These are phyloP conservation scores for Toxostoma redivivum DNA, from an alignment of 2,113 vertebrate genomes.

Conservation along the genomic window DNA sequence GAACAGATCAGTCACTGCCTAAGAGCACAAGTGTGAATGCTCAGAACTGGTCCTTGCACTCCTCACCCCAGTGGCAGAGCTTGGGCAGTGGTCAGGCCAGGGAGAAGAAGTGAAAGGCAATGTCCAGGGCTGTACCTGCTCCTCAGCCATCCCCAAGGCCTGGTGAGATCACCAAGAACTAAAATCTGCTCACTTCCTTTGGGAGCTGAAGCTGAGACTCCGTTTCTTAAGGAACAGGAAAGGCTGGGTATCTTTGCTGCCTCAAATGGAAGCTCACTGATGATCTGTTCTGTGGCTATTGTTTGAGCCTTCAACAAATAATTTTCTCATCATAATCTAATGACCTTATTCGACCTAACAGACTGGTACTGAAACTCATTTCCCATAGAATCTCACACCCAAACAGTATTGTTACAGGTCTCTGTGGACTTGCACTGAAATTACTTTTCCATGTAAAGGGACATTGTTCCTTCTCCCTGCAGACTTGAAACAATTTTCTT, in stretches of 20 bases:
- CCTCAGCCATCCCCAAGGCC: not conserved
- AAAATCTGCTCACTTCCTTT: not conserved
- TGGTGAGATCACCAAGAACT: not conserved
- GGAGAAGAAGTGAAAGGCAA: not conserved
- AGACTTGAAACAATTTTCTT: constrained; percentile 37
- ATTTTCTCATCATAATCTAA: constrained; percentile 33
- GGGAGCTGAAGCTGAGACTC: not conserved
- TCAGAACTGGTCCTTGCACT: not conserved
- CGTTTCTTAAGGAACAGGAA: not conserved
- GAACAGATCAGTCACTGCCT: not conserved
- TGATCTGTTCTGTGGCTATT: not conserved
- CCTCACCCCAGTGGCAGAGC: not conserved
- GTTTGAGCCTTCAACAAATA: constrained; percentile 6
- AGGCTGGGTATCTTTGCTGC: not conserved
- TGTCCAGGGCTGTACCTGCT: not conserved
- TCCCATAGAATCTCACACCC: constrained; percentile 28
- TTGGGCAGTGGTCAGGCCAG: rapidly evolving
- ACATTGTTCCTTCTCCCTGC: not conserved
- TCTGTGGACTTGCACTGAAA: not conserved
- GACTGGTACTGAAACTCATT: constrained; percentile 2
- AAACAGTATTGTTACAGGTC: constrained; percentile 27
- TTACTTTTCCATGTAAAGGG: not conserved
- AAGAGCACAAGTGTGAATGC: not conserved
- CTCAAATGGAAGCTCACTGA: not conserved
- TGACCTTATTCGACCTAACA: not conserved